Conservation (phyloP, 2,113 vertebrate species). For the Siniperca knerii region DNA sequence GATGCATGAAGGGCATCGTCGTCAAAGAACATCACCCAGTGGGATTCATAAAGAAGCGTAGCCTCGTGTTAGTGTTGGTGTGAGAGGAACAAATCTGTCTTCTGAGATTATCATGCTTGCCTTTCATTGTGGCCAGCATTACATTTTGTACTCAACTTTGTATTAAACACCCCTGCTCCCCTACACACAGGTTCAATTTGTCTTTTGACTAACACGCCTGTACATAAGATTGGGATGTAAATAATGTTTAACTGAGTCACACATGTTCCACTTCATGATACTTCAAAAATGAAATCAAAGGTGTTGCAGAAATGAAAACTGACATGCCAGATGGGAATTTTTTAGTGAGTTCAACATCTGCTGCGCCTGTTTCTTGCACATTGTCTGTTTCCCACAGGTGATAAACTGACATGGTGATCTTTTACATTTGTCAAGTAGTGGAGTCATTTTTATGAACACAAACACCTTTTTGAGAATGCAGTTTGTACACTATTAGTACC, state of each 20-base stretch:
- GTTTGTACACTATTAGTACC: slow-evolving; percentile 1
- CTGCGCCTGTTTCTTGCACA: slow-evolving; percentile 16
- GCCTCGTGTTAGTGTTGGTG: background rate
- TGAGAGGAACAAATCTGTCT: slow-evolving; percentile 18
- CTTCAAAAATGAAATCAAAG: background rate
- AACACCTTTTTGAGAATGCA: slow-evolving; percentile 41
- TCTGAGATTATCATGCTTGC: slow-evolving; percentile 42
- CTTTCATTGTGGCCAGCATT: slow-evolving; percentile 23
- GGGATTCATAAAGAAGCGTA: background rate
- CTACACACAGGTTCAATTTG: slow-evolving; percentile 30
- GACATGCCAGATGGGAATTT: background rate
- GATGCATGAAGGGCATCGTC: background rate
- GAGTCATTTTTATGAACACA: slow-evolving; percentile 23
- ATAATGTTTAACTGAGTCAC: slow-evolving; percentile 40
- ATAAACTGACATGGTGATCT: background rate
- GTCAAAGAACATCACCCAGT: background rate
- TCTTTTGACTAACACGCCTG: slow-evolving; percentile 60
- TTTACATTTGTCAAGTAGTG: slow-evolving; percentile 14
- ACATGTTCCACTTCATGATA: background rate
- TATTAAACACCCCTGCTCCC: slow-evolving; percentile 10
- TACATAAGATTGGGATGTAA: slow-evolving; percentile 64
- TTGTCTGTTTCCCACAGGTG: background rate
- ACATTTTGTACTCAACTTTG: slow-evolving; percentile 50
- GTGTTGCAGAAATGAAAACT: slow-evolving; percentile 35
- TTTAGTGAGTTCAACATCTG: background rate